Conservation (phyloP, 2,113 vertebrate species). For the Steatornis caripensis region DNA sequence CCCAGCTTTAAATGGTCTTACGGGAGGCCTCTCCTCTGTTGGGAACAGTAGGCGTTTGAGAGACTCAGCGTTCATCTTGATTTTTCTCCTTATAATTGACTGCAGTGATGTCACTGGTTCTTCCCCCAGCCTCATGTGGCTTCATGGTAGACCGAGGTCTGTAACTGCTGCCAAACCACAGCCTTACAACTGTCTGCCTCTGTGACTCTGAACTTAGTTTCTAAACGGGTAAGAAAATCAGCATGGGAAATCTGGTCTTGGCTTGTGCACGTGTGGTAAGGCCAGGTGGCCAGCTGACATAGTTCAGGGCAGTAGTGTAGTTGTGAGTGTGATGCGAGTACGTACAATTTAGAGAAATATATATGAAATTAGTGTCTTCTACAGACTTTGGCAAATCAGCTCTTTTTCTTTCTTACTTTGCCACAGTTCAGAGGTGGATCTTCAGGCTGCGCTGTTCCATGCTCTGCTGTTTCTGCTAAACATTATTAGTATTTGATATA, state of each 20-base stretch:
- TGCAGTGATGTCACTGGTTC: fast-evolving
- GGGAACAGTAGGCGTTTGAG: fast-evolving
- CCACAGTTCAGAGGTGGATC: not conserved
- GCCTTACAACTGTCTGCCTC: not conserved
- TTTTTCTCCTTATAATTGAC: fast-evolving
- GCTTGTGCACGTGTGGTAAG: fast-evolving
- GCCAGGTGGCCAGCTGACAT: not conserved
- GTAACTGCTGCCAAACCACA: no score
- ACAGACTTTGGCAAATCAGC: not conserved
- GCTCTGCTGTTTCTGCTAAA: not conserved
- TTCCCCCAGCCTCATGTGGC: not conserved
- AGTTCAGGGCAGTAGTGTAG: fast-evolving
- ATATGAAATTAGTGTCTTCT: fast-evolving
- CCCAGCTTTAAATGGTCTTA: no score
- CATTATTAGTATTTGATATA: not conserved
- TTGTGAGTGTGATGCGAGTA: not conserved
- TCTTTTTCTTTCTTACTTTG: not conserved
- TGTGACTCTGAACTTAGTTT: not conserved
- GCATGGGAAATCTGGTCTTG: not conserved
- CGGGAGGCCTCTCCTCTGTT: not conserved
- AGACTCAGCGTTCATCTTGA: fast-evolving
- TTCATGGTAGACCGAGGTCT: not conserved
- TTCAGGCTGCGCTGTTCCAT: not conserved
- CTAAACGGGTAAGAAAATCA: not conserved
- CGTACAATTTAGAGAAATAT: fast-evolving